phyloP scores from a whole-genome alignment of 2,888 invertebrate species.

The Trisateles emortualis region DNA sequence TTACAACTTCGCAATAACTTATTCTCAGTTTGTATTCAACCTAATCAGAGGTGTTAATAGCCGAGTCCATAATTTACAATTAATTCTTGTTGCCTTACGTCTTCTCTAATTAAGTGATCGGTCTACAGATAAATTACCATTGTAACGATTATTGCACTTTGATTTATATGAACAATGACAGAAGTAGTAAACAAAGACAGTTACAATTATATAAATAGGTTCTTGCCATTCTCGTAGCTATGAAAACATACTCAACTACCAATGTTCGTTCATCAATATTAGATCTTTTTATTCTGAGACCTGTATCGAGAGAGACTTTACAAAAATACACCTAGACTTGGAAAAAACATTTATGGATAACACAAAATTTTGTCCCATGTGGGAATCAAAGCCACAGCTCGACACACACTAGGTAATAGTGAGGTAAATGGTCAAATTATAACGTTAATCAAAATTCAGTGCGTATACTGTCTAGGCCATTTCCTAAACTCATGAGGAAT shows the following conservation, averaged over 20 bases:
- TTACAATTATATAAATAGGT: background rate
- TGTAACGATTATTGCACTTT: conserved; percentile 66
- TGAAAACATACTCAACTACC: background rate
- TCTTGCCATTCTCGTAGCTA: background rate
- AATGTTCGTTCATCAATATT: background rate
- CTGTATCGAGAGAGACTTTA: too few relatives aligned
- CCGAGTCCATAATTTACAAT: conserved; percentile 52
- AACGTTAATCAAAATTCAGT: too few relatives aligned
- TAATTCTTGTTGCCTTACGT: conserved; percentile 68
- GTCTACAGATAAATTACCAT: conserved; percentile 63
- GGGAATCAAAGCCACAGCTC: too few relatives aligned
- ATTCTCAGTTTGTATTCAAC: conserved; percentile 19
- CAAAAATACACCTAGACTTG: too few relatives aligned
- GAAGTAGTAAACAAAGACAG: conserved; percentile 11
- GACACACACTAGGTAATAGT: too few relatives aligned
- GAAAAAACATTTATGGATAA: too few relatives aligned
- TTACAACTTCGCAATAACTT: conserved; percentile 3
- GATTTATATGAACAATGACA: conserved; percentile 60
- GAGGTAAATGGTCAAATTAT: too few relatives aligned
- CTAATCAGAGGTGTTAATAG: conserved; percentile 43
- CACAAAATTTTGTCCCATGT: too few relatives aligned
- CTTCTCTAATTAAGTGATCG: conserved; percentile 72
- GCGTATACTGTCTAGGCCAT: too few relatives aligned
- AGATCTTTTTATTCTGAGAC: too few relatives aligned
- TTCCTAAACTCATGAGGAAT: too few relatives aligned